A percentile compares a stretch with the other conserved stretches of the same genome.
phyloP scores from a whole-genome alignment of 2,113 vertebrate species.

The Ornithorhynchus anatinus region DNA sequence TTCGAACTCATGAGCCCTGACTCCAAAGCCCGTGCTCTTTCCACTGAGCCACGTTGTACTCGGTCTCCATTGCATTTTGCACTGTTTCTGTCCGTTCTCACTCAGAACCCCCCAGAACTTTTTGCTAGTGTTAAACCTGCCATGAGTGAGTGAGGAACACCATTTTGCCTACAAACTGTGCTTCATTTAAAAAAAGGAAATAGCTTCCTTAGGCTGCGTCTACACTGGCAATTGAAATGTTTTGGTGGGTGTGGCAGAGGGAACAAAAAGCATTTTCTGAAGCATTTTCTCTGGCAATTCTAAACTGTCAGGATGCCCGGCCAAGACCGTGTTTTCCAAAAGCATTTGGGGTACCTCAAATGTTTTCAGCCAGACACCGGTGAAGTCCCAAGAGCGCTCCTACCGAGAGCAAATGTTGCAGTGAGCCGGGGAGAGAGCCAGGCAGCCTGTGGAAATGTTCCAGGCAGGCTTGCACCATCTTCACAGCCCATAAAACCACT shows the following conservation, averaged over 20 bases:
- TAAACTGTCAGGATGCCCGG: constrained; percentile 58
- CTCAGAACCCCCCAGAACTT: no score
- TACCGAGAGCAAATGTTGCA: constrained; percentile 56
- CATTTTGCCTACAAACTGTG: no score
- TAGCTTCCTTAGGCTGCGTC: neutral
- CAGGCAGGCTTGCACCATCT: constrained; percentile 30
- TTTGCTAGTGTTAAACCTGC: no score
- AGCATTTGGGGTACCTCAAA: constrained; percentile 47
- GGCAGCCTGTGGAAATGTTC: constrained; percentile 62
- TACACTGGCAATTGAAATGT: constrained; percentile 18
- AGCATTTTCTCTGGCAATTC: constrained; percentile 35
- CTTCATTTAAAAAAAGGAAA: no score
- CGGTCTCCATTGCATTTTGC: no score
- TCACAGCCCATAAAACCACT: constrained; percentile 16
- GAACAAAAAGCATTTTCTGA: constrained; percentile 17
- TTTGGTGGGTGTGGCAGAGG: neutral
- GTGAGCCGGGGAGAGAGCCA: constrained; percentile 43
- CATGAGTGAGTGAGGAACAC: no score
- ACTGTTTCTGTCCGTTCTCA: no score
- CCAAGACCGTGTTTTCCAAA: constrained; percentile 59
- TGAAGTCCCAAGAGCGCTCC: constrained; percentile 14
- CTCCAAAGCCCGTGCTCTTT: no score
- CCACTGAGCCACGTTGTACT: no score
- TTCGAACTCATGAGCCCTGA: no score
- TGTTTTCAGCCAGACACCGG: constrained; percentile 55